Evolutionary conservation across 1,140 invertebrate species (phyloP).

Genomic region (Anastrepha ludens): DNA sequence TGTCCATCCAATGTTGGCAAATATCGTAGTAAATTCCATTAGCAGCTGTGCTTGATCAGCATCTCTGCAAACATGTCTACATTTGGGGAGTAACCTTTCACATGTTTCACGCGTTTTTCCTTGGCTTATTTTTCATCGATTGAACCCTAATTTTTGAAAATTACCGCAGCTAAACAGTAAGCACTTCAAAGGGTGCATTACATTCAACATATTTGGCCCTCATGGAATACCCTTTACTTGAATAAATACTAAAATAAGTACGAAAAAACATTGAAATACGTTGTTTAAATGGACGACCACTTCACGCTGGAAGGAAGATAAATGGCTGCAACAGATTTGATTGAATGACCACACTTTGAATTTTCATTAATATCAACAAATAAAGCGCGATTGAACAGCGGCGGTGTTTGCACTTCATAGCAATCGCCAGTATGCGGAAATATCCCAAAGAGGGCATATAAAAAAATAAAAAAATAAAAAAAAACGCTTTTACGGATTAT

Average conservation of each 20-base stretch:
- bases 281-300: not conserved
- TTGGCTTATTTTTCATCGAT: too few relatives aligned
- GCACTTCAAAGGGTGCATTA: too few relatives aligned
- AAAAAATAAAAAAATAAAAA: not conserved
- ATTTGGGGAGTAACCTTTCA: too few relatives aligned
- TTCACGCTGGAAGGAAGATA: not conserved
- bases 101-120: too few relatives aligned
- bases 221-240: too few relatives aligned
- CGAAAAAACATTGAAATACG: not conserved
- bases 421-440: not conserved
- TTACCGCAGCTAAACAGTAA: too few relatives aligned
- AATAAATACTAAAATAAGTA: not conserved
- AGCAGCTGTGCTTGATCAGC: too few relatives aligned
- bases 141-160: too few relatives aligned
- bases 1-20: too few relatives aligned
- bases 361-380: constrained; percentile 1
- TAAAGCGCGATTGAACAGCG: not conserved
- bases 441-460: not conserved
- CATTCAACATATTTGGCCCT: too few relatives aligned
- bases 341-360: not conserved
- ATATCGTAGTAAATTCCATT: too few relatives aligned
- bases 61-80: too few relatives aligned
- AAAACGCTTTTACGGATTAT: not conserved
- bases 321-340: not conserved
- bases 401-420: not conserved